phyloP scores from a whole-genome alignment of 2,797 vertebrate species.

The Neosilurus hyrtlii region DNA sequence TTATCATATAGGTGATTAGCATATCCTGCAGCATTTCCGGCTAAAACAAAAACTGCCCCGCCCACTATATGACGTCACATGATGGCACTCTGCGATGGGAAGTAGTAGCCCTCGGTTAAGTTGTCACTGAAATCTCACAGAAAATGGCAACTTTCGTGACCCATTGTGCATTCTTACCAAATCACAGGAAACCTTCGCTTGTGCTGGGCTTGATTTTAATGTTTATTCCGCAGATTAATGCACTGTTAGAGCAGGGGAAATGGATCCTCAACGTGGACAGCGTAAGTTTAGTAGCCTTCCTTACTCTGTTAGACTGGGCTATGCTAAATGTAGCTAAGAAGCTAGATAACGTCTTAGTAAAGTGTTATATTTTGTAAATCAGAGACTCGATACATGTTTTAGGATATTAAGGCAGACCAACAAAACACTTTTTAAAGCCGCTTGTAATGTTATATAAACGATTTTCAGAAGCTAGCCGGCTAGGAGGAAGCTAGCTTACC shows the following conservation, averaged over 20 bases:
- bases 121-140: slow-evolving; percentile 30
- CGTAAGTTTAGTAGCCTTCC: slow-evolving; percentile 62
- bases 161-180: slow-evolving; percentile 12
- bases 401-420: not conserved
- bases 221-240: slow-evolving; percentile 36
- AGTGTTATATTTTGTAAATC: too few species aligned
- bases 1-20: not conserved
- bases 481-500: not conserved
- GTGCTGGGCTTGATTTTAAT: slow-evolving; percentile 47
- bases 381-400: not conserved
- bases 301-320: slow-evolving; percentile 16
- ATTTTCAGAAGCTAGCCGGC: slow-evolving; percentile 6
- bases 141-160: slow-evolving; percentile 59
- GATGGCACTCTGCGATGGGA: slow-evolving; percentile 18
- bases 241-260: slow-evolving; percentile 68
- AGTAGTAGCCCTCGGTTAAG: slow-evolving; percentile 43
- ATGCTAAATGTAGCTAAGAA: not conserved
- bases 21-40: not conserved
- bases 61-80: slow-evolving; percentile 40
- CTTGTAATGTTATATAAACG: not conserved
- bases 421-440: not conserved
- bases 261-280: slow-evolving; percentile 63
- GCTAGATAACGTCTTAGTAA: not conserved
- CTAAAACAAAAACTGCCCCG: not conserved
- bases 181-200: slow-evolving; percentile 35